Conservation (phyloP, 35 echinoderm and acorn worm genomes). For the Apostichopus japonicus region DNA sequence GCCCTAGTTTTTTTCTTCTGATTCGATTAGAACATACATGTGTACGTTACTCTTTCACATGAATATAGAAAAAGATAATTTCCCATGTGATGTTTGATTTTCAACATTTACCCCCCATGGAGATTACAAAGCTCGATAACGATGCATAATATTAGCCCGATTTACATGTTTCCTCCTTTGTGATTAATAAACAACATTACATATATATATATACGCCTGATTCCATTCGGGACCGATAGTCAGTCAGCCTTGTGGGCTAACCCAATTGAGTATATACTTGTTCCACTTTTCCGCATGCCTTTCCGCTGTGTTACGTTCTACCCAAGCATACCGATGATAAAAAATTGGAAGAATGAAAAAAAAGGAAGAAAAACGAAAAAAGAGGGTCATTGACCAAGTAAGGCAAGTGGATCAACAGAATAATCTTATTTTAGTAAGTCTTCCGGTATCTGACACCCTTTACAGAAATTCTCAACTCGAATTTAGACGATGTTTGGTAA, state of each 20-base stretch:
- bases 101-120: background rate
- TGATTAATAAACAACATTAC: background rate
- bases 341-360: too few species aligned
- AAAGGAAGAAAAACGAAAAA: background rate
- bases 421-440: background rate
- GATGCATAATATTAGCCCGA: background rate
- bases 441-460: background rate
- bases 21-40: background rate
- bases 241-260: background rate
- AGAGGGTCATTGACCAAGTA: background rate
- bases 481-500: background rate
- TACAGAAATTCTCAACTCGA: background rate
- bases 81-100: background rate
- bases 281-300: background rate
- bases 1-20: background rate
- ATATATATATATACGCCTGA: background rate
- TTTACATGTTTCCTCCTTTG: background rate
- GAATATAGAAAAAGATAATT: background rate
- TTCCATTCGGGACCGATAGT: background rate
- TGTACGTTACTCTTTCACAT: background rate
- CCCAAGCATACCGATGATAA: background rate
- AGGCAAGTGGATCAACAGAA: background rate
- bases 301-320: background rate
- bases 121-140: background rate
- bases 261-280: background rate